phyloP scores from a whole-genome alignment of 2,888 invertebrate species.

The Tetramorium bicarinatum region DNA sequence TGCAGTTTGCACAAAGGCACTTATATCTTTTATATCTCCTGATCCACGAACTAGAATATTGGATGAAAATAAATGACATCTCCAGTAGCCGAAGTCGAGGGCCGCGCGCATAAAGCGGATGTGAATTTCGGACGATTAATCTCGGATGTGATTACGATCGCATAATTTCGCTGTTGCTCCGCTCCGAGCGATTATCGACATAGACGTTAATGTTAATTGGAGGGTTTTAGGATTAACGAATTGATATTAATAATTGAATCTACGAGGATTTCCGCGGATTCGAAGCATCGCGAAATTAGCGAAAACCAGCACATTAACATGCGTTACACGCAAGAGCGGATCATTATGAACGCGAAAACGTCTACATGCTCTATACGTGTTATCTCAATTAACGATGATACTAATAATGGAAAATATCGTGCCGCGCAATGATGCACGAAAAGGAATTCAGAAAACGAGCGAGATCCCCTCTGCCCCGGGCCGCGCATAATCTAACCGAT shows the following conservation, averaged over 20 bases:
- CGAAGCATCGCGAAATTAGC: conserved; percentile 29
- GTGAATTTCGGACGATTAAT: conserved; percentile 43
- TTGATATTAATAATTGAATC: conserved; percentile 44
- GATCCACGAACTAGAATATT: not conserved
- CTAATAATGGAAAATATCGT: conserved; percentile 17
- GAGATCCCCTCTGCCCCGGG: not conserved
- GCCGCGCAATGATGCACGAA: not conserved
- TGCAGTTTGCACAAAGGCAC: not conserved
- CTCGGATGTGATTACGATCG: conserved; percentile 26
- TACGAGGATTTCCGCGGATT: conserved; percentile 13
- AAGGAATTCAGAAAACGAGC: not conserved
- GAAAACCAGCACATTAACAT: conserved; percentile 45
- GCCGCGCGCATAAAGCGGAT: not conserved
- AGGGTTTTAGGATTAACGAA: conserved; percentile 27
- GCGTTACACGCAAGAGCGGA: conserved; percentile 1
- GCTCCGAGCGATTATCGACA: conserved; percentile 16
- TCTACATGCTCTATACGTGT: not conserved
- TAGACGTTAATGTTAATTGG: conserved; percentile 38
- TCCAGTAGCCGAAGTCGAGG: not conserved
- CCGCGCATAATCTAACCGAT: conserved; percentile 16
- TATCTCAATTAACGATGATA: conserved; percentile 26
- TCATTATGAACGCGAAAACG: not conserved
- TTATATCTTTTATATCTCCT: not conserved
- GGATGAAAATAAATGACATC: conserved; percentile 32
- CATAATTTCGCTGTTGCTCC: conserved; percentile 42